Base-by-base conservation (phyloP, 1,140 invertebrate species). In the Monomorium pharaonis region DNA sequence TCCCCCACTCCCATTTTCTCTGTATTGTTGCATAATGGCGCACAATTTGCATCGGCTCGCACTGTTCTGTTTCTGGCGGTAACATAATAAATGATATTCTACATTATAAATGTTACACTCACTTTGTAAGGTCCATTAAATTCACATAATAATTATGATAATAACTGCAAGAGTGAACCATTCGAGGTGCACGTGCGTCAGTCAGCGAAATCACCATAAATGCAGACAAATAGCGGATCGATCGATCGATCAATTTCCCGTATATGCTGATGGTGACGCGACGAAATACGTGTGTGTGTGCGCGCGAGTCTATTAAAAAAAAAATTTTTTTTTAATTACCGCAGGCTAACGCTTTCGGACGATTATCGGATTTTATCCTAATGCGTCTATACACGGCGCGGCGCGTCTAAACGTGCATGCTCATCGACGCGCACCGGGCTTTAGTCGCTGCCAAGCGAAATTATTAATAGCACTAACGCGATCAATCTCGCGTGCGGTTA, bases 401-500 rank as follows among this genome's bases (percentile, higher is more conserved):
- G 72, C 85, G 67, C 56, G 12, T 33, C 47, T 81, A 86, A 86
- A 51, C 85, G 85, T 49, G 78, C 76, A 83, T 54, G 24, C 18
- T 42, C 77, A 63, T 69, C 76, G 44, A 37, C 65, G 44, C 49
- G 47, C 78, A 37, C 7, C 56, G 16, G 24, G 80, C 49, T 85
- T 85, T 58, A 78, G 74, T 75, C 84, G 83, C 54, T 85, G 54
- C n/a, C 65, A 60, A 56, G 49, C 63, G 72, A 77, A 74, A 89
- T 89, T 89, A 89, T 89, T 89, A 89, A 89, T 89, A 76, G 87
- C 70, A 42, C 49, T 77, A 88, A 83, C 87, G 44, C 49, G 84
- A 89, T 88, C 87, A 83, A 85, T 85, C 86, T 86, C 76, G 63
- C 56, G 54, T 78, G 76, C 24, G 84, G 86, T 88, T 89, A 88